These are phyloP conservation scores for Diadema setosum DNA, from an alignment of 35 echinoderm and acorn worm genomes.

Conservation along the genomic window DNA sequence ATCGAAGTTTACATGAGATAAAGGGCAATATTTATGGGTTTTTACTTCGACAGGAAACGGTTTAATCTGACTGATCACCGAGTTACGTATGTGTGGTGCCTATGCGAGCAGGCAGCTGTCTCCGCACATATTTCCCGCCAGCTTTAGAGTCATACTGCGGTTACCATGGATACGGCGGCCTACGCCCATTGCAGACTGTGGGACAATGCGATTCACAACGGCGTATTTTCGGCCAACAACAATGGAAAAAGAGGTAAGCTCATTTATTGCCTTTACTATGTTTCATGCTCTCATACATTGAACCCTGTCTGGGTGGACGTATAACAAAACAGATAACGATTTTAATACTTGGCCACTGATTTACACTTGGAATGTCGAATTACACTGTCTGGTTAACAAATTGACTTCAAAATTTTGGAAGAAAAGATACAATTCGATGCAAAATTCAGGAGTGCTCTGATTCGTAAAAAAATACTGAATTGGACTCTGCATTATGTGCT, in stretches of 20 bases:
- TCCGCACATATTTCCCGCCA: not conserved
- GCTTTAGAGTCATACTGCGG: not conserved
- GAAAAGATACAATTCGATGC: too few species aligned
- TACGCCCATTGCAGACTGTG: slow-evolving; percentile 13
- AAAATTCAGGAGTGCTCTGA: too few species aligned
- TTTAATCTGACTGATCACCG: not conserved
- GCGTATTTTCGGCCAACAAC: not conserved
- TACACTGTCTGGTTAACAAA: too few species aligned
- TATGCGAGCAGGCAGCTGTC: not conserved
- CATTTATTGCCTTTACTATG: not conserved
- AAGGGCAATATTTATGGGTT: not conserved
- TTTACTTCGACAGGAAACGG: not conserved
- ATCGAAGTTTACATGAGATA: not conserved
- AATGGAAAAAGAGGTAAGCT: slow-evolving; percentile 5
- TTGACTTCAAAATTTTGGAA: too few species aligned
- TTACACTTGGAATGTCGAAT: too few species aligned
- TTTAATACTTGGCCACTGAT: too few species aligned
- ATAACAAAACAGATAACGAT: too few species aligned
- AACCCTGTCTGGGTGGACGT: too few species aligned
- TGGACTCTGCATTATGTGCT: too few species aligned
- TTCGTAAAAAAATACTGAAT: too few species aligned
- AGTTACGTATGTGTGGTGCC: not conserved
- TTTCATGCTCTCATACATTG: too few species aligned
- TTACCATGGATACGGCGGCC: slow-evolving; percentile 13
- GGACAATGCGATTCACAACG: not conserved